Base-by-base conservation (phyloP, 1,140 invertebrate species). In the Dendrolimus kikuchii region DNA sequence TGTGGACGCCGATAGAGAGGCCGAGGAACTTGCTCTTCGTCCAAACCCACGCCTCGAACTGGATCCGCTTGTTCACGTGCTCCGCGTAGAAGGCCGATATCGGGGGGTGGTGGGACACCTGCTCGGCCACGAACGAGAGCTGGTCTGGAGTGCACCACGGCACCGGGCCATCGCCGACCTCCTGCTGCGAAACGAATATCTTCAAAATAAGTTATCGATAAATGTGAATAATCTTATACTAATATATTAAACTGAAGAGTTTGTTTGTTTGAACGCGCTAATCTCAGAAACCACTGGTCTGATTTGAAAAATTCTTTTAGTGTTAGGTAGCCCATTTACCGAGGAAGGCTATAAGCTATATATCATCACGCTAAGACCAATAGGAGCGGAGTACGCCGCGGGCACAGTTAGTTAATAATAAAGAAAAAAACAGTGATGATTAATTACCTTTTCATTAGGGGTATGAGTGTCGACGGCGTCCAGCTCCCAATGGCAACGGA, bases 61-160 rank as follows among this genome's bases (percentile, higher is more conserved):
- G 80, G 49, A 99, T 96, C 59, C 93, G 91, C 84, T 97, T 98
- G 57, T 93, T 92, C 57, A 92, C 92, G 88, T 98, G 95, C 86
- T 99, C 98, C 49, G 96, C 97, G 90, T 99, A 99, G 88, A 99
- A 99, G 8, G 96, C 98, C 67, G 96, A 98, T 66, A 99, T 95
- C 61, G 98, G 98, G 7, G 98, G 99, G 90, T 99, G 98, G 90
- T 99, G 98, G 6, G 97, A 99, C 5, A 99, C 98, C 89, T 99
- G 98, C 87, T 99, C 98, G 4, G 98, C 97, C 57, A 98, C 91
- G 86, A 99, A 99, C 6, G 92, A 92, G 5, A 98, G 89, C 70
- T 97, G 94, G 82, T 94, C 90, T 41, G 90, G 88, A 5, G 89
- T 89, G 72, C 93, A 95, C 95, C 95, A 96, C 8, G 93, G 92